Evolutionary conservation across 2,113 vertebrate species (phyloP), one percentile per base, ranked within the genome.

Genomic region (Pardalotus punctatus): DNA sequence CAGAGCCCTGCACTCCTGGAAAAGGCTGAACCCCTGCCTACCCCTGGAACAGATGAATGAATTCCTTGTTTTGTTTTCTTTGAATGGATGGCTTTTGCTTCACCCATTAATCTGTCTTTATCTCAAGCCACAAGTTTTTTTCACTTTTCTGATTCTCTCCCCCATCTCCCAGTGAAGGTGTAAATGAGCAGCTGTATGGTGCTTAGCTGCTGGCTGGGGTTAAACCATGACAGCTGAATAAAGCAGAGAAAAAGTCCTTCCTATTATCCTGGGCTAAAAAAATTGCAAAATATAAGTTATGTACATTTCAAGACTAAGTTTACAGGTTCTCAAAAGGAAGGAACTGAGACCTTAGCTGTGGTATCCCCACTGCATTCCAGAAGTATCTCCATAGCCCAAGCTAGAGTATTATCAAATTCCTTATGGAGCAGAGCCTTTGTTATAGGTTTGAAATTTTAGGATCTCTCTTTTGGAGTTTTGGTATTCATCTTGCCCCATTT

Each of bases 301-400:
- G 11, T 36, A 25, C 14, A 23, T 64, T 67, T 67, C 35, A 58
- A 76, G 31, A 62, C 38, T 60, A 58, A 48, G 4, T 69, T 64
- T 36, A 22, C 10, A 42, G 21, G n/a, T 35, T 45, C 23, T 42
- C 14, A 14, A 54, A 69, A 47, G 19, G n/a, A 90, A 43, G 22
- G 8, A 67, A 3, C 5, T 53, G 24, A 33, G 4, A 31, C 12
- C 10, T 47, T 20, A 33, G 11, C 29, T 0, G 0, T 28, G 9
- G 3, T 10, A 33, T 31, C 3, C 6, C 7, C 23, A 5, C 14
- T 9, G 18, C 23, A 35, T 14, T 56, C 25, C 3, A 5, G 7
- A 47, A 23, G 3, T 10, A 18, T 29, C 6, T 23, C 22, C 29
- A 16, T 2, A 22, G 10, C 5, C 24, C 47, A 61, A 2, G 2